phyloP scores from a whole-genome alignment of 2,888 invertebrate genomes.

The Eupithecia insigniata region DNA sequence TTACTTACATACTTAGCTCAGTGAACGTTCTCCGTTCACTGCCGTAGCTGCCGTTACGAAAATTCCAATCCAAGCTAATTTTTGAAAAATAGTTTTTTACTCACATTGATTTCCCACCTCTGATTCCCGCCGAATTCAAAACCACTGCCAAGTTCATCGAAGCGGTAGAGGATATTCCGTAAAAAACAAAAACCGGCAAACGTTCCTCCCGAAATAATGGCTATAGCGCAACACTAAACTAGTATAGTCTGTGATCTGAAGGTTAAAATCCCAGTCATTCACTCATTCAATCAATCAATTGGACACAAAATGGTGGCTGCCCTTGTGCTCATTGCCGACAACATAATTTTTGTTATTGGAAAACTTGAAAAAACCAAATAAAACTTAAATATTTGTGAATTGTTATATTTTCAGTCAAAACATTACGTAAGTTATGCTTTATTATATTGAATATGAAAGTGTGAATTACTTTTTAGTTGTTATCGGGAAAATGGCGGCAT shows the following conservation, averaged over 20 bases:
- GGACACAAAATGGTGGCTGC: conserved; percentile 79
- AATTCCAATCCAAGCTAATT: too few relatives aligned
- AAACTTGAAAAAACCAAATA: conserved; percentile 67
- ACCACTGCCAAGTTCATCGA: background rate
- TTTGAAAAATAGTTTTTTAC: too few relatives aligned
- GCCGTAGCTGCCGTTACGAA: too few relatives aligned
- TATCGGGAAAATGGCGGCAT: conserved; percentile 34
- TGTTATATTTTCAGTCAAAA: conserved; percentile 36
- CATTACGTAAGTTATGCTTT: conserved; percentile 55
- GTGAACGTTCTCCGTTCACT: too few relatives aligned
- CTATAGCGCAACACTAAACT: conserved; percentile 22
- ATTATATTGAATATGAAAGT: background rate
- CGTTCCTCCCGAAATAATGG: background rate
- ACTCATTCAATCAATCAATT: conserved; percentile 8
- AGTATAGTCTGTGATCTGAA: conserved; percentile 36
- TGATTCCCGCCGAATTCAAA: background rate
- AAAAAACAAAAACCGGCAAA: conserved; percentile 5
- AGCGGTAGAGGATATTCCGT: too few relatives aligned
- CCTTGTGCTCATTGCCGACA: conserved; percentile 80
- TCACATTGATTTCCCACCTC: background rate
- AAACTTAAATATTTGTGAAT: conserved; percentile 42
- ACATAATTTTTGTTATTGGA: conserved; percentile 70
- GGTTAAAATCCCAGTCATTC: background rate
- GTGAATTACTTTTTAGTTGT: background rate
- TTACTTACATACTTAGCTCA: too few relatives aligned